Percentiles rank a stretch among this genome's conserved stretches.
phyloP scores from a whole-genome alignment of 2,113 vertebrate species.

The Anser brachyrhynchus region DNA sequence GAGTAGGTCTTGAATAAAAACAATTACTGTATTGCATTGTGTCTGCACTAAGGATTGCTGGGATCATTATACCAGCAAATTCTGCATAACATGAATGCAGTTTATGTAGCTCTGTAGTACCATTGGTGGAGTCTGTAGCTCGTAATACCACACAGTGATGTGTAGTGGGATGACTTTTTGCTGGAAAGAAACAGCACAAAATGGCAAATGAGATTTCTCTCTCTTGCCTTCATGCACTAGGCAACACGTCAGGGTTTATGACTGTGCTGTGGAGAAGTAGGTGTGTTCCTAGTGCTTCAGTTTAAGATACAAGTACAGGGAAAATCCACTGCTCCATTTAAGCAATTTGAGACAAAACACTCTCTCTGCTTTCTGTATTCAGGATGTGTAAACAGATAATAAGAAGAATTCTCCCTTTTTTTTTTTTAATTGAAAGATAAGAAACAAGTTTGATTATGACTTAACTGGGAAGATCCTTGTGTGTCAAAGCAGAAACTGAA shows the following conservation, averaged over 20 bases:
- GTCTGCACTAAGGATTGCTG: not conserved
- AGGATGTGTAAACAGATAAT: not conserved
- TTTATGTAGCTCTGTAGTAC: not conserved
- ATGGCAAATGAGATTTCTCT: not conserved
- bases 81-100: not conserved
- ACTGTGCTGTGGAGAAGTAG: fast-evolving
- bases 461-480: not conserved
- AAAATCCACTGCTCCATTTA: not conserved
- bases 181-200: not conserved
- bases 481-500: not conserved
- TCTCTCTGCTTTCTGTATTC: not conserved
- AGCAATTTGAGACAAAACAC: not conserved
- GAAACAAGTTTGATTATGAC: not conserved
- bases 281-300: not conserved
- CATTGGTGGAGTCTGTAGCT: not conserved
- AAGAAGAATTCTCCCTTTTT: not conserved
- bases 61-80: not conserved
- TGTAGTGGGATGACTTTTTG: not conserved
- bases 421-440: not conserved
- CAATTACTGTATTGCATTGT: not conserved
- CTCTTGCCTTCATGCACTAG: not conserved
- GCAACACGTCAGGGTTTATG: no score
- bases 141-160: not conserved
- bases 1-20: not conserved
- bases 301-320: not conserved